Conservation (phyloP, 2,888 invertebrate species). For the Dexiosoma caninum region DNA sequence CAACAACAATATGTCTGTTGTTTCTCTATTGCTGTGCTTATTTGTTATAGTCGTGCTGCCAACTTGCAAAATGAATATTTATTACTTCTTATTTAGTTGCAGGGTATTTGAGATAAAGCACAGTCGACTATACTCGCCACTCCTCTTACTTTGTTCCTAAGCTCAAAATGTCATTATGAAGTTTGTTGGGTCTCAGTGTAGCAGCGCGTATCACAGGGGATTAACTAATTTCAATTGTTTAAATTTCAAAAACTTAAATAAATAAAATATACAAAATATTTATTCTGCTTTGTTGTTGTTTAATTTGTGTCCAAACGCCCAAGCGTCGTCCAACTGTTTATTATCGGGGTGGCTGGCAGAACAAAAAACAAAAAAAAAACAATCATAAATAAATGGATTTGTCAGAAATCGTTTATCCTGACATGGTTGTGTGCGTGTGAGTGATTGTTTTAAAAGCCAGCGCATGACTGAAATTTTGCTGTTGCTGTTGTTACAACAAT, state of each 20-base stretch:
- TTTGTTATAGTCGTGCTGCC: no score
- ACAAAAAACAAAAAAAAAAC: neutral
- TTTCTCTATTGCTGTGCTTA: no score
- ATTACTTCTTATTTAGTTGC: no score
- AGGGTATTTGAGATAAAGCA: neutral
- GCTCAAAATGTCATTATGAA: slow-evolving; percentile 10
- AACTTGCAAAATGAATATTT: no score
- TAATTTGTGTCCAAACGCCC: slow-evolving; percentile 9
- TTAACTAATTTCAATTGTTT: slow-evolving; percentile 49
- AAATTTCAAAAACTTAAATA: neutral
- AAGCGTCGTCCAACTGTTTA: slow-evolving; percentile 3
- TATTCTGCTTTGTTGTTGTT: neutral
- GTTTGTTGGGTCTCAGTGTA: no score
- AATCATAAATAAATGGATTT: slow-evolving; percentile 14
- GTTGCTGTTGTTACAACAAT: neutral
- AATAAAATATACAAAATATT: slow-evolving; percentile 26
- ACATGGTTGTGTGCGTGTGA: neutral
- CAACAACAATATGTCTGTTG: no score
- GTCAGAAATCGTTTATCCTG: slow-evolving; percentile 20
- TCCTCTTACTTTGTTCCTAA: neutral
- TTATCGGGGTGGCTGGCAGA: slow-evolving; percentile 29
- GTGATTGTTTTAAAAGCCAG: slow-evolving; percentile 11
- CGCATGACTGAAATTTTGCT: slow-evolving; percentile 10
- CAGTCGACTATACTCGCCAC: neutral
- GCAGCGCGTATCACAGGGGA: slow-evolving; percentile 35